Base-by-base conservation (phyloP, 2,888 invertebrate species). In the Orthonychiurus folsomi region DNA sequence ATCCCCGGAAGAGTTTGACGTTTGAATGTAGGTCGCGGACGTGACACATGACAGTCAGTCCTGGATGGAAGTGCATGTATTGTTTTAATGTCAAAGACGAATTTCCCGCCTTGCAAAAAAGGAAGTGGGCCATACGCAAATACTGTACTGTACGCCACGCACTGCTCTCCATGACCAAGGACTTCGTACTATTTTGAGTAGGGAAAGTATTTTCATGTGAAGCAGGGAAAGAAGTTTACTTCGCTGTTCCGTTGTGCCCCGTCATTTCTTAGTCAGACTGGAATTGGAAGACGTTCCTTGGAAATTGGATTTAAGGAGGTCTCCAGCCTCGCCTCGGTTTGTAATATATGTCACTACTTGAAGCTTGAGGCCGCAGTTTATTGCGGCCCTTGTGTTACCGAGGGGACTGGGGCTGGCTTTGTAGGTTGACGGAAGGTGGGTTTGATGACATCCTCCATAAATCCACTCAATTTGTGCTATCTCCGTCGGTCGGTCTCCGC, bases 331-430 rank as follows among this genome's bases (percentile, higher is more conserved):
- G 18, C 26, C 28, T 28, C 24, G 62, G 60, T 54, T 62, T 58
- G 65, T 65, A 65, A 66, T 65, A 65, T 66, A 66, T 65, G 65
- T 65, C 66, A 66, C 66, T 64, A 63, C 62, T 65, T 63, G 64
- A 68, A 62, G 68, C 66, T 68, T 65, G 65, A 63, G 64, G 65
- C 64, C 64, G 64, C 64, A 64, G 61, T 68, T 66, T 68, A 68
- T 68, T 68, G 66, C 62, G 54, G 63, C 57, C 53, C 37, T 37
- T 9, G 37, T 37, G 37, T 37, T 37, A 37, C 9, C 5, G 37
- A n/a, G 37, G 37, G 9, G 37, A 15, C 37, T 37, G 15, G 37
- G 37, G 15, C 37, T 37, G 9, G n/a, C n/a, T n/a, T n/a, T n/a
- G n/a, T 15, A 9, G 15, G 37, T 37, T 37, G 37, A n/a, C n/a